Percentiles rank a stretch among this genome's conserved stretches.
Conservation (phyloP, 2,888 invertebrate genomes). For the Orchesellides sinensis region DNA sequence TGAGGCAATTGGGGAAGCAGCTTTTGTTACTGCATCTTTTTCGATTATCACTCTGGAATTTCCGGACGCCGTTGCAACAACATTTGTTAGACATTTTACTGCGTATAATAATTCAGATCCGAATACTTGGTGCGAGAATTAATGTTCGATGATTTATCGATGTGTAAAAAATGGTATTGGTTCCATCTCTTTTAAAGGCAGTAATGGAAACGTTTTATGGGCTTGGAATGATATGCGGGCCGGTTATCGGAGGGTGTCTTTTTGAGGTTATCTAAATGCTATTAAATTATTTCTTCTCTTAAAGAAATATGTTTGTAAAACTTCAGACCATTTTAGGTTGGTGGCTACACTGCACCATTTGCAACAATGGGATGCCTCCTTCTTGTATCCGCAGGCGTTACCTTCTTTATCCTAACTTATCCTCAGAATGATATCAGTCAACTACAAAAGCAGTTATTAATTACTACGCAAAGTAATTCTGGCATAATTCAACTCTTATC, state of each 20-base stretch:
- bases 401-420: conserved; percentile 84
- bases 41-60: conserved; percentile 78
- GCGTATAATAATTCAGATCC: too few species aligned
- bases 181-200: conserved; percentile 69
- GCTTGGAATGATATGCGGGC: conserved; percentile 79
- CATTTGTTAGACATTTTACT: conserved; percentile 80
- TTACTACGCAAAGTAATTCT: too few species aligned
- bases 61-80: conserved; percentile 78
- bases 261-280: conserved; percentile 76
- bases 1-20: conserved; percentile 91
- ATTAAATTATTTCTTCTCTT: too few species aligned
- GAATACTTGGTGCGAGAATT: too few species aligned
- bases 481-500: too few species aligned
- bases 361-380: conserved; percentile 86
- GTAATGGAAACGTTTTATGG: conserved; percentile 78
- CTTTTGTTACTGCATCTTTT: conserved; percentile 80
- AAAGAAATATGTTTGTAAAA: too few species aligned
- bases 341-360: conserved; percentile 89
- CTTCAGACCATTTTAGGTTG: conserved; percentile 79
- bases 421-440: too few species aligned
- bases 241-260: conserved; percentile 79
- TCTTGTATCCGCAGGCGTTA: conserved; percentile 86
- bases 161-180: neutral
- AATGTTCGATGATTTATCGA: neutral
- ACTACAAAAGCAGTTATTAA: too few species aligned